Evolutionary conservation across 2,797 vertebrate genomes (phyloP).

Genomic region (Sebastes hubbsi): DNA sequence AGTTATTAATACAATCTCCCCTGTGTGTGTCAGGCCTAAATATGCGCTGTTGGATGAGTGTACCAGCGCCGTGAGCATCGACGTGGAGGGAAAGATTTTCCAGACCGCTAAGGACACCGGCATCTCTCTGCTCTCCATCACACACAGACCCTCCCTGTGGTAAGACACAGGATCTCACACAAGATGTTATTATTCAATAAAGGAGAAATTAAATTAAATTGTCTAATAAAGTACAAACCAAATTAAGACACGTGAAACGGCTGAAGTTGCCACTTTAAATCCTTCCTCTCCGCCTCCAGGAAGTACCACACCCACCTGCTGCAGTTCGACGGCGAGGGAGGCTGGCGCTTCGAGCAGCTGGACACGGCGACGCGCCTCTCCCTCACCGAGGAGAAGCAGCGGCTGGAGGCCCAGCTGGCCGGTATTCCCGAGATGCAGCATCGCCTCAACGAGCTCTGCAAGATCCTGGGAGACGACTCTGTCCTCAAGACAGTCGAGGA

Average conservation of each 20-base stretch:
- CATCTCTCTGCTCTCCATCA: conserved; percentile 97
- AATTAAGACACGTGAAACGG: background rate
- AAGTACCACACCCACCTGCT: conserved; percentile 98
- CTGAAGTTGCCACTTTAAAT: background rate
- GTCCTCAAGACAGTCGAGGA: conserved; percentile 89
- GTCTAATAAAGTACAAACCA: background rate
- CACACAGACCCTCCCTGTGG: conserved; percentile 97
- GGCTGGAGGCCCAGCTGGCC: conserved; percentile 94
- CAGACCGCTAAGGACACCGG: conserved; percentile 93
- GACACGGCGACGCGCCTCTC: conserved; percentile 94
- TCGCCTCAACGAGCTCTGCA: conserved; percentile 96
- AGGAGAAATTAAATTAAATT: background rate
- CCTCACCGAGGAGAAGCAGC: conserved; percentile 96
- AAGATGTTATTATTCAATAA: background rate
- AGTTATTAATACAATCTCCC: background rate
- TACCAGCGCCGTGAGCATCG: conserved; percentile 97
- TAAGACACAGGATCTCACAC: conserved; percentile 71
- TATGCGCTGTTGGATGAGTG: conserved; percentile 97
- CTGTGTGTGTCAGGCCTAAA: conserved; percentile 86
- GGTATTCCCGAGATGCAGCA: conserved; percentile 98
- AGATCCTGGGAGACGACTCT: conserved; percentile 97
- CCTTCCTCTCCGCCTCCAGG: conserved; percentile 74
- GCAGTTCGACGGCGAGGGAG: conserved; percentile 97
- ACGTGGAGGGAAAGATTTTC: conserved; percentile 98
- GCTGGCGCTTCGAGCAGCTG: conserved; percentile 96